Base-by-base conservation (phyloP, 2,888 invertebrate genomes). In the Hypomecis punctinalis region DNA sequence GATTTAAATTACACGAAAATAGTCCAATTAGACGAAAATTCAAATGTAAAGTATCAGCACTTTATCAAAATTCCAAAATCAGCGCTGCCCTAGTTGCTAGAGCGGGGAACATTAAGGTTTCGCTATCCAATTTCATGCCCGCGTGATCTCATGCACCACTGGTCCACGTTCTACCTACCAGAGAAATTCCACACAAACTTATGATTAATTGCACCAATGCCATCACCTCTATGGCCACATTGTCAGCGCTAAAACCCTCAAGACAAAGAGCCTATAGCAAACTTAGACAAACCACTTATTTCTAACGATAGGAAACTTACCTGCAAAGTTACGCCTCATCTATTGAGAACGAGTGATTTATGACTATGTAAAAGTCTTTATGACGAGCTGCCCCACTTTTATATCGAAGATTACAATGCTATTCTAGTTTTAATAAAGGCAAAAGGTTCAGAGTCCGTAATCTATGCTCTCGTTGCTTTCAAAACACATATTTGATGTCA, bases 171-270 rank as follows among this genome's bases (percentile, higher is more conserved):
- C 81, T 78, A 82, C 79, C 82, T 82, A 82, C 85, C 80, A 81
- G 86, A 87, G 89, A 87, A 91, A 91, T 93, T 91, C 90, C 89
- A 90, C 88, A 85, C 89, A 86, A 91, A 92, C 83, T 93, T 93
- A 89, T 92, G 93, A 93, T 93, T 92, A 92, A 93, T 92, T 90
- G 88, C 82, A 80, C 88, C 85, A 91, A 91, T 93, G 90, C 88
- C 84, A 86, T 82, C 86, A 84, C 84, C 83, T 83, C 83, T 84
- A 76, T 66, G 61, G 67, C 73, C 70, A 88, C 79, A 84, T 85
- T 84, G 85, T 86, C 83, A 63, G 54, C 55, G 69, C 59, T 72
- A 67, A 76, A 76, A 75, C 75, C 73, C 66, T 52, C 39, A 63
- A 78, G 71, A 76, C 73, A 74, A 72, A 75, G 74, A 74, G 67